These are phyloP conservation scores for Psophia crepitans DNA, from an alignment of 2,113 vertebrate species.

Conservation along the genomic window DNA sequence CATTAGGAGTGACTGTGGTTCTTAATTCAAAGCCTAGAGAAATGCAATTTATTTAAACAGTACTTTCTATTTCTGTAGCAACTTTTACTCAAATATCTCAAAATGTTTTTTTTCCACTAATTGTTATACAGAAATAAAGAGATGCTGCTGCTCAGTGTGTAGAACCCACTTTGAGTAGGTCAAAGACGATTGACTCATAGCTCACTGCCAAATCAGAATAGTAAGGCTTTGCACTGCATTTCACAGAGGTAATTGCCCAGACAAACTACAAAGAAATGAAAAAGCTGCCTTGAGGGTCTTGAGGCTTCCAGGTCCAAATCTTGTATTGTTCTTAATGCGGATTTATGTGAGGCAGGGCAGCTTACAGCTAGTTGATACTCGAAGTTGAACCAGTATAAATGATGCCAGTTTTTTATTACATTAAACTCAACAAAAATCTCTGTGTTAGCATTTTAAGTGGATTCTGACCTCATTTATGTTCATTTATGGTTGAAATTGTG, in stretches of 20 bases:
- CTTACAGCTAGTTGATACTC: neutral
- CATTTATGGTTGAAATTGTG: neutral
- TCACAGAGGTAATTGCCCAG: neutral
- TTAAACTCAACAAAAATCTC: neutral
- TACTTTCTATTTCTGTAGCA: neutral
- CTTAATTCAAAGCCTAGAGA: constrained; percentile 11
- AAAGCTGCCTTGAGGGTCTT: neutral
- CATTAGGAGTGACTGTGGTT: neutral
- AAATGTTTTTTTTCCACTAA: neutral
- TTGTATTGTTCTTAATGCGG: neutral
- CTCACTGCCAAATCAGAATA: neutral
- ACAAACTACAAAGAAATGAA: neutral
- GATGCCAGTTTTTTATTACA: neutral
- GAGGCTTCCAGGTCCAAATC: neutral
- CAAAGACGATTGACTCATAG: neutral
- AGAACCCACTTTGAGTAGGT: neutral
- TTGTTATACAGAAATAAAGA: neutral
- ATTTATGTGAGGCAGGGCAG: neutral
- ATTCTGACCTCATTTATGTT: neutral
- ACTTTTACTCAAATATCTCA: neutral
- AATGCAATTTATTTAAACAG: neutral
- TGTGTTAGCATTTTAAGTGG: neutral
- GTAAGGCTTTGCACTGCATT: neutral
- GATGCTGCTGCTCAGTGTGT: neutral
- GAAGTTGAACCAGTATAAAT: neutral